Evolutionary conservation across 2,797 vertebrate species (phyloP), one percentile per base, ranked within the genome.

Genomic region (Anguilla marmorata): DNA sequence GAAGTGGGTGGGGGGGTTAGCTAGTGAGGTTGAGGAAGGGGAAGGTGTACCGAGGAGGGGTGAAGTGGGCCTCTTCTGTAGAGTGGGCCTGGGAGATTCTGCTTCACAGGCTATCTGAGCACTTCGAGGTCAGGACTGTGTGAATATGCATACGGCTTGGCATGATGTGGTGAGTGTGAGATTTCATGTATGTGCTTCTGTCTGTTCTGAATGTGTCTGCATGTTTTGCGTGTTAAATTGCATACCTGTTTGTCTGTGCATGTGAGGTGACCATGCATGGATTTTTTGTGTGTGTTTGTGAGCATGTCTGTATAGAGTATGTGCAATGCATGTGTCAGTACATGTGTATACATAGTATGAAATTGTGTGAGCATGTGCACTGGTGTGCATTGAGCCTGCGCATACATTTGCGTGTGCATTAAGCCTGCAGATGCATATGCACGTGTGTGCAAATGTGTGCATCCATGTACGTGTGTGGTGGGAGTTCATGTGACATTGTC

Each of bases 271-370:
- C 14, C 16, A 66, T 50, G 72, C 60, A 63, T 84, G 54, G 2
- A 41, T 63, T 45, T 45, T 45, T n/a, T 60, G 60, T 48, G 16
- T 84, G 21, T 88, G 33, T 88, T 41, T 88, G 72, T 56, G 54
- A 72, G 45, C n/a, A 30, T 72, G 14, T 72, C 7, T 72, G 66
- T 72, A 12, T 72, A 2, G 2, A 72, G 16, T 30, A 7, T 30
- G 27, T 72, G n/a, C 30, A 1, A 1, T 72, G 66, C 6, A 72
- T 72, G 66, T 27, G 14, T 27, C n/a, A n/a, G 30, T 27, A 72
- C 66, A 72, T 30, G 60, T 19, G 66, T 24, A 21, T 21, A 63
- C 24, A 21, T 63, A 21, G 19, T 63, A 21, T 63, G 60, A 21
- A 0, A 63, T 24, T 21, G 16, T 63, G 66, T 72, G n/a, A 72